Evolutionary conservation across 2,113 vertebrate species (phyloP).

Genomic region (Narcine bancroftii): DNA sequence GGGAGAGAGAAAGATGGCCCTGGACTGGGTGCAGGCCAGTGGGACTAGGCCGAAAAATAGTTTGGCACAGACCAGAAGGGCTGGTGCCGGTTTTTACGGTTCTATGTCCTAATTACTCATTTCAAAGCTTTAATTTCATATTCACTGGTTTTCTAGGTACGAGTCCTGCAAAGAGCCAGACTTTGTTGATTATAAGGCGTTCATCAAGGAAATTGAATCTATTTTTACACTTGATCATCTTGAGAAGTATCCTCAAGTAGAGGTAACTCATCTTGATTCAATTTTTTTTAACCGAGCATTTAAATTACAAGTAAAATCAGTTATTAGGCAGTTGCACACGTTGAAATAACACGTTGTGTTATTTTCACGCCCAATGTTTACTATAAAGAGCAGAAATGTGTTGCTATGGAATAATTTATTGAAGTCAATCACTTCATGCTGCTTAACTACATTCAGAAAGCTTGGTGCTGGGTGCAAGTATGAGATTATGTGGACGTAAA

Average conservation of each 20-base stretch:
- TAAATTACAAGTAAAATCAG: not conserved
- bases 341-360: not conserved
- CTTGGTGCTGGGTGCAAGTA: too few relatives aligned
- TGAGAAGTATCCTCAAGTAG: slow-evolving; percentile 23
- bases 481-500: too few relatives aligned
- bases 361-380: not conserved
- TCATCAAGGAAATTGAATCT: slow-evolving; percentile 25
- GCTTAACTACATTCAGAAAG: not conserved
- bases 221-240: slow-evolving; percentile 21
- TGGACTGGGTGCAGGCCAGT: too few relatives aligned
- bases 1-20: too few relatives aligned
- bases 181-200: slow-evolving; percentile 7
- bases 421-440: not conserved
- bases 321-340: not conserved
- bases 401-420: not conserved
- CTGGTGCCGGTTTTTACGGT: too few relatives aligned
- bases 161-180: not conserved
- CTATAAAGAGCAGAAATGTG: not conserved
- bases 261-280: not conserved
- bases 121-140: not conserved
- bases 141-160: not conserved
- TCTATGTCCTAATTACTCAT: not conserved
- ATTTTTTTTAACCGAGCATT: not conserved
- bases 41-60: too few relatives aligned
- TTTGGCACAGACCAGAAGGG: too few relatives aligned